Percentiles rank a stretch among this genome's conserved stretches.
Evolutionary conservation across 2,888 invertebrate genomes (phyloP).

Genomic region (Scaptomyza polygonia): DNA sequence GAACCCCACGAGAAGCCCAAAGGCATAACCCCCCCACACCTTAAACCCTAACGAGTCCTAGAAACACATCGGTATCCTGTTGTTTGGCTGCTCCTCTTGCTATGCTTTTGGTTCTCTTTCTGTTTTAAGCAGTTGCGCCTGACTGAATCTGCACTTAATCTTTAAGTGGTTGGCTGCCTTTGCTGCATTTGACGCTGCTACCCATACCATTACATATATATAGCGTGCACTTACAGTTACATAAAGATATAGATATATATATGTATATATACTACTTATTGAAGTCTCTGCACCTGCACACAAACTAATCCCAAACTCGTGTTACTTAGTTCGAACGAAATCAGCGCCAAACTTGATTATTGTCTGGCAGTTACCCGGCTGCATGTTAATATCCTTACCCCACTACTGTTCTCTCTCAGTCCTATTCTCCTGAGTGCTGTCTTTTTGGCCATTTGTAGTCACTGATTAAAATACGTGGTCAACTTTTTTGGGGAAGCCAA

Average conservation of each 20-base stretch:
- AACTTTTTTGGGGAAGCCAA: constrained; percentile 78
- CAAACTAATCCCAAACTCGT: constrained; percentile 74
- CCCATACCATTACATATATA: not conserved
- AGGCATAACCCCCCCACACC: not conserved
- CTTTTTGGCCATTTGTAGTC: constrained; percentile 57
- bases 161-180: constrained; percentile 75
- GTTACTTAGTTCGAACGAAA: constrained; percentile 68
- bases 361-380: constrained; percentile 53
- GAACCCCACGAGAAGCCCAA: constrained; percentile 43
- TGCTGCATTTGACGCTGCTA: constrained; percentile 60
- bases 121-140: constrained; percentile 59
- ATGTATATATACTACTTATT: no score
- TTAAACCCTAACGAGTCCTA: constrained; percentile 2
- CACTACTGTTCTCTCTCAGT: not conserved
- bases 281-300: constrained; percentile 36
- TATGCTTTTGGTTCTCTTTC: not conserved
- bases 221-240: no score
- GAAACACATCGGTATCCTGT: constrained; percentile 36
- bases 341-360: constrained; percentile 74
- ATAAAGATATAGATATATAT: constrained; percentile 1
- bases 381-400: constrained; percentile 63
- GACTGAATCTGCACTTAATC: constrained; percentile 75
- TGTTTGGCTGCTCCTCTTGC: constrained; percentile 25
- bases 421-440: not conserved
- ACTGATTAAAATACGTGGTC: constrained; percentile 80